Evolutionary conservation across 2,888 invertebrate genomes (phyloP), one percentile per base, ranked within the genome.

Genomic region (Drosophila ustulata): DNA sequence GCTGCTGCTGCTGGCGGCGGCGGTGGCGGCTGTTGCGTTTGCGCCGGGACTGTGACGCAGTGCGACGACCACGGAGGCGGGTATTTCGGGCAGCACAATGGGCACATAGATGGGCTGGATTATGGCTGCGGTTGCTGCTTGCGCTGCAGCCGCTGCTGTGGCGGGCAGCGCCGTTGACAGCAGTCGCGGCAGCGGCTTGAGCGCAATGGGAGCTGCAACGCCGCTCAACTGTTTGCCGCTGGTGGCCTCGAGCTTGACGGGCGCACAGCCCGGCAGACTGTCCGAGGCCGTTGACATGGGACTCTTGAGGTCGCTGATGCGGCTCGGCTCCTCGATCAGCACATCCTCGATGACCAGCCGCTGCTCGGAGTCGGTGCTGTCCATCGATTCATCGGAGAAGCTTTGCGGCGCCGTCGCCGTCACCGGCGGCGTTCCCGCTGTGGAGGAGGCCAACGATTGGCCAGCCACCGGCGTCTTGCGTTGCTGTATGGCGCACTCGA

Each of bases 301-400:
- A 66, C 90, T 90, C 71, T 90, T 91, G 3, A 82, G 82, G 18
- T 82, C 80, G 4, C 78, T 63, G 1, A 72, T 71, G 1, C 69
- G 52, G 11, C 76, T 74, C 1, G 86, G 71, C 71, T 89, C 86
- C 61, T 92, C 87, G 80, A 93, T 80, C 83, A 93, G 85, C 4
- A 92, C 91, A 62, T 93, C 93, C 52, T 93, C 95, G 51, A 95
- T 95, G 0, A 95, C 93, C 25, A 95, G 89, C 7, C 94, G 92
- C 65, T 94, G 93, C 76, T 95, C 95, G 0, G 95, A 95, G 89
- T 95, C 95, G 52, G 94, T 95, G 80, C 94, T 94, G 66, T 95
- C 95, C 1, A 94, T 93, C 6, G 94, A 94, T 66, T 94, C 94
- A 8, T 94, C 94, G 43, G 94, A 94, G 30, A 92, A 90, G 46